Conservation (phyloP, 1,140 invertebrate species). For the Ceratina australensis region DNA sequence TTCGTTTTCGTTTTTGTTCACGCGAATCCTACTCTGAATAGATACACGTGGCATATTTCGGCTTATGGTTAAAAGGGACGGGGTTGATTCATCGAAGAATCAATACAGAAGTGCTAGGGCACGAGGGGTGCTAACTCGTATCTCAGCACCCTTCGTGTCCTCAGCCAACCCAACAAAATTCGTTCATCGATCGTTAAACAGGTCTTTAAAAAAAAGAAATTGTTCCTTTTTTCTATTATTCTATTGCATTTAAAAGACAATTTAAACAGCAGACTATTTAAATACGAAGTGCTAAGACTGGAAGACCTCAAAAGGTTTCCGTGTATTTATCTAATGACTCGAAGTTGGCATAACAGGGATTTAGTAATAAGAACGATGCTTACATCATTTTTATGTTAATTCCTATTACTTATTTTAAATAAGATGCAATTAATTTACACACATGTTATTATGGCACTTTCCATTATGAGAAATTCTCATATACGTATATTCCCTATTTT, state of each 20-base stretch:
- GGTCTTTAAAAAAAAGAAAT: neutral
- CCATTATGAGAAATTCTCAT: neutral
- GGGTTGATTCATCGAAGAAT: conserved; percentile 62
- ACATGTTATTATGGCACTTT: too few species aligned
- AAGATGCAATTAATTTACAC: too few species aligned
- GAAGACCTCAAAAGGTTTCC: too few species aligned
- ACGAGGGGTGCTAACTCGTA: conserved; percentile 11
- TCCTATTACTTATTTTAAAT: too few species aligned
- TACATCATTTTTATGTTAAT: too few species aligned
- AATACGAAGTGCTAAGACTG: too few species aligned
- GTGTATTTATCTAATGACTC: too few species aligned
- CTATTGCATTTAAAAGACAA: neutral
- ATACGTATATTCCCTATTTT: neutral
- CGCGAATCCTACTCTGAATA: conserved; percentile 32
- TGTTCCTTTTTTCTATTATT: neutral
- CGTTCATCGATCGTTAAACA: too few species aligned
- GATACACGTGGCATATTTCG: conserved; percentile 61
- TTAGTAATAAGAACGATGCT: too few species aligned
- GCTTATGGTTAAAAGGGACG: conserved; percentile 51
- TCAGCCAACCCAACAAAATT: conserved; percentile 18
- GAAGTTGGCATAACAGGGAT: too few species aligned
- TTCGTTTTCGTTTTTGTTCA: neutral
- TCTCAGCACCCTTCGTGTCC: neutral
- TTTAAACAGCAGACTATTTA: too few species aligned
- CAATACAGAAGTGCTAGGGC: conserved; percentile 64